Percentiles rank a stretch among this genome's conserved stretches.
Evolutionary conservation across 2,113 vertebrate species (phyloP).

Genomic region (Spea multiplicata): DNA sequence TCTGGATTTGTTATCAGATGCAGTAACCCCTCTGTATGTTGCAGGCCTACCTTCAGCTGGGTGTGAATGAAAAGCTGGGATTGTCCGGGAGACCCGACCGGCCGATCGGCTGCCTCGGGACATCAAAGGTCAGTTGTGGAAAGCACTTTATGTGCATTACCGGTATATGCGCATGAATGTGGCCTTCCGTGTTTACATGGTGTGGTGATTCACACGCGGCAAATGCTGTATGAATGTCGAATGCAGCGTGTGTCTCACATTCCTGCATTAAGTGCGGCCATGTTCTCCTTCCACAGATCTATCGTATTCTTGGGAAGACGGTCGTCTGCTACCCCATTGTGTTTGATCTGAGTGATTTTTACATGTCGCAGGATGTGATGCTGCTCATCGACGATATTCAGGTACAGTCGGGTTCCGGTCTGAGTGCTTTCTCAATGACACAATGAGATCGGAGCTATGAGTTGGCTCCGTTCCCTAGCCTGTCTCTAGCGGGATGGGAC

Average conservation of each 20-base stretch:
- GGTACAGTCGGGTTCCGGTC: conserved; percentile 63
- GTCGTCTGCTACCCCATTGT: conserved; percentile 97
- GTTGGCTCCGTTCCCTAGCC: too few relatives aligned
- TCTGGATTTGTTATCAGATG: too few relatives aligned
- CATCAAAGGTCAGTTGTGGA: conserved; percentile 81
- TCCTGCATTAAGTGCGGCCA: conserved; percentile 27
- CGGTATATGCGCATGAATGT: not conserved
- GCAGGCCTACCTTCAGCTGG: conserved; percentile 93
- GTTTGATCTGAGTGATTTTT: conserved; percentile 98
- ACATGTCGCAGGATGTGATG: conserved; percentile 97
- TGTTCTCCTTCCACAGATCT: conserved; percentile 75
- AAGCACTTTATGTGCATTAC: not conserved
- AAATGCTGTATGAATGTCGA: not conserved
- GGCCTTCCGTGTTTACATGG: not conserved
- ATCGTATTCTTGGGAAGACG: conserved; percentile 94
- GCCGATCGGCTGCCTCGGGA: conserved; percentile 93
- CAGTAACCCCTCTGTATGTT: conserved; percentile 23
- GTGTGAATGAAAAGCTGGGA: conserved; percentile 90
- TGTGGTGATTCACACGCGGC: not conserved
- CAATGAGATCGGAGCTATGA: too few relatives aligned
- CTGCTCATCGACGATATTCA: conserved; percentile 98
- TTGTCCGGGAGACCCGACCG: conserved; percentile 90
- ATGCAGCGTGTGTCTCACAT: too few relatives aligned
- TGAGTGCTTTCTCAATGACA: too few relatives aligned
- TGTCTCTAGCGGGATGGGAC: too few relatives aligned